Evolutionary conservation across 2,888 invertebrate genomes (phyloP).

Genomic region (Criorhina ranunculi): DNA sequence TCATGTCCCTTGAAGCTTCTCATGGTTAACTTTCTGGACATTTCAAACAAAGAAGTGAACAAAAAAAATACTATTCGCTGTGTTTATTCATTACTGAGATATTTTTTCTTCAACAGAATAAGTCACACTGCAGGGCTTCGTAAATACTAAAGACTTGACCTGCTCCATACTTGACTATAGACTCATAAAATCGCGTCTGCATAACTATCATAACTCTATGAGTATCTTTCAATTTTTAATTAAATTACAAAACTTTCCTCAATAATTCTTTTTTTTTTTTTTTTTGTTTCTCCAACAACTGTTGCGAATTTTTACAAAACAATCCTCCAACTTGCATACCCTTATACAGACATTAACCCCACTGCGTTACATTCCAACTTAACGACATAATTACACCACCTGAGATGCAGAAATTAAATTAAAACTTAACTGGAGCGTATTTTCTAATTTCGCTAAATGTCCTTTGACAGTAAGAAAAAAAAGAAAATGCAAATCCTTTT

Average conservation of each 20-base stretch:
- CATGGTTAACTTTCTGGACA: too few species aligned
- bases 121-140: too few species aligned
- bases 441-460: conserved; percentile 34
- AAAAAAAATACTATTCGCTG: too few species aligned
- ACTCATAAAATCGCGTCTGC: too few species aligned
- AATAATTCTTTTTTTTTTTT: neutral
- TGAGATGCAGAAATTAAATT: conserved; percentile 55
- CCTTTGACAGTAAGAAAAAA: conserved; percentile 2
- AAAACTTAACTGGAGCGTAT: conserved; percentile 12
- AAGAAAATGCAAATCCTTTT: neutral
- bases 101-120: too few species aligned
- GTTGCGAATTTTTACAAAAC: conserved; percentile 13
- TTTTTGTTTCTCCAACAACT: conserved; percentile 6
- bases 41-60: too few species aligned
- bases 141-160: too few species aligned
- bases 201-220: neutral
- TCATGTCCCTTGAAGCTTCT: too few species aligned
- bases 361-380: neutral
- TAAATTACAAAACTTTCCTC: conserved; percentile 7
- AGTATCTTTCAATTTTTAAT: conserved; percentile 9
- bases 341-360: conserved; percentile 8
- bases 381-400: conserved; percentile 49
- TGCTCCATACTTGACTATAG: too few species aligned
- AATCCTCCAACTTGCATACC: neutral
- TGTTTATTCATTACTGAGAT: too few species aligned